Conservation (phyloP, 2,888 invertebrate species). For the Zaprionus lineosus region DNA sequence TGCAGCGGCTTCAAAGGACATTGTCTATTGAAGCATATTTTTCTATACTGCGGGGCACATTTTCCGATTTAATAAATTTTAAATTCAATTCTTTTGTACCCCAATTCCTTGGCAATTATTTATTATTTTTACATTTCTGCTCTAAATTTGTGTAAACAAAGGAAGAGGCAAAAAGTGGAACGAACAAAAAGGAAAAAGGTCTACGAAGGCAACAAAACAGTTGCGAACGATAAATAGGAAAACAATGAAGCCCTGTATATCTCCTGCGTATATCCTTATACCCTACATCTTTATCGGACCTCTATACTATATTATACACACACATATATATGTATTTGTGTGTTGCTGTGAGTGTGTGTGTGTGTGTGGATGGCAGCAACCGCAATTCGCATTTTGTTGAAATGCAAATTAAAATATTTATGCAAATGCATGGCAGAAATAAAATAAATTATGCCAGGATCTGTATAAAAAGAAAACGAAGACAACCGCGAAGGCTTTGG, state of each 20-base stretch:
- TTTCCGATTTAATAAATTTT: conserved; percentile 16
- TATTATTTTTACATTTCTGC: conserved; percentile 31
- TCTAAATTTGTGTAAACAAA: conserved; percentile 22
- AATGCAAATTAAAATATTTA: conserved; percentile 76
- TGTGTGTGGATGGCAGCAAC: conserved; percentile 19
- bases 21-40: too few relatives aligned
- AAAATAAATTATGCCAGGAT: conserved; percentile 74
- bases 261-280: not conserved
- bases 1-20: too few relatives aligned
- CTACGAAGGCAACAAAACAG: conserved; percentile 10
- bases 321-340: too few relatives aligned
- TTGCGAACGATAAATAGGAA: conserved; percentile 24
- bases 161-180: conserved; percentile 17
- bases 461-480: conserved; percentile 17
- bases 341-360: too few relatives aligned
- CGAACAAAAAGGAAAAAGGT: conserved; percentile 7
- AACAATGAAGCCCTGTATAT: conserved; percentile 34
- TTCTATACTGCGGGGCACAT: not conserved
- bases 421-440: conserved; percentile 60
- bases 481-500: not conserved
- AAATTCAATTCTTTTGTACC: conserved; percentile 22
- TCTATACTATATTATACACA: conserved; percentile 2
- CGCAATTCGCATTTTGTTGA: conserved; percentile 61
- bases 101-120: conserved; percentile 22
- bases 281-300: too few relatives aligned